These are phyloP conservation scores for Hirundo rustica DNA, from an alignment of 2,797 vertebrate genomes.

Conservation along the genomic window DNA sequence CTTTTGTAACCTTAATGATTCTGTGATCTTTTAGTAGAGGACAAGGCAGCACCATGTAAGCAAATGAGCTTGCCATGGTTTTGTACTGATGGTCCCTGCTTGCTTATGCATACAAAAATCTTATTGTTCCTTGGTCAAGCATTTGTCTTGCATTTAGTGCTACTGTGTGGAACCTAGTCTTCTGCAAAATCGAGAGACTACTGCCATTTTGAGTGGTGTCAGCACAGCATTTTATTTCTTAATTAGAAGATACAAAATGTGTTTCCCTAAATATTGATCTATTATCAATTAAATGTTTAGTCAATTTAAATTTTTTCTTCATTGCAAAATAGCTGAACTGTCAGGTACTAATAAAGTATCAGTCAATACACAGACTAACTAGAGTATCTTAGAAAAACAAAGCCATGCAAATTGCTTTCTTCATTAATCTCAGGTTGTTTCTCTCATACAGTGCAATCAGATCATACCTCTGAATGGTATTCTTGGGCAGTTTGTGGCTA, in stretches of 20 bases:
- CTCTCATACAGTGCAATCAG: background rate
- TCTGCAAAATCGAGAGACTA: background rate
- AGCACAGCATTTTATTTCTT: background rate
- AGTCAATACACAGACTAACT: background rate
- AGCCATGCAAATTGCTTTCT: background rate
- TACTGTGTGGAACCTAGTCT: background rate
- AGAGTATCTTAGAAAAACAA: background rate
- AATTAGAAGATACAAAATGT: background rate
- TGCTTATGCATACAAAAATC: background rate
- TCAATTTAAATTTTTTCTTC: background rate
- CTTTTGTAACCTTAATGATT: background rate
- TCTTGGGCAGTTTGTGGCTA: background rate
- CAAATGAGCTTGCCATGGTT: background rate
- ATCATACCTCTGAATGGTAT: background rate
- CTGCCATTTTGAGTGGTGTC: background rate
- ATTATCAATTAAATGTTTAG: background rate
- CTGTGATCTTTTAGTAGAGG: background rate
- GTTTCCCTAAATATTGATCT: accelerated
- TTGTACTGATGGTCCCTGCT: background rate
- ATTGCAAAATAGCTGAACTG: background rate
- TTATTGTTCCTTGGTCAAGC: background rate
- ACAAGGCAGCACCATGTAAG: background rate
- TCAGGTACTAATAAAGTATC: background rate
- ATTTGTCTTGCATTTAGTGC: background rate
- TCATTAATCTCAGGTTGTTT: background rate